Evolutionary conservation across 1,140 invertebrate genomes (phyloP), one percentile per base, ranked within the genome.

Genomic region (Diprion similis): DNA sequence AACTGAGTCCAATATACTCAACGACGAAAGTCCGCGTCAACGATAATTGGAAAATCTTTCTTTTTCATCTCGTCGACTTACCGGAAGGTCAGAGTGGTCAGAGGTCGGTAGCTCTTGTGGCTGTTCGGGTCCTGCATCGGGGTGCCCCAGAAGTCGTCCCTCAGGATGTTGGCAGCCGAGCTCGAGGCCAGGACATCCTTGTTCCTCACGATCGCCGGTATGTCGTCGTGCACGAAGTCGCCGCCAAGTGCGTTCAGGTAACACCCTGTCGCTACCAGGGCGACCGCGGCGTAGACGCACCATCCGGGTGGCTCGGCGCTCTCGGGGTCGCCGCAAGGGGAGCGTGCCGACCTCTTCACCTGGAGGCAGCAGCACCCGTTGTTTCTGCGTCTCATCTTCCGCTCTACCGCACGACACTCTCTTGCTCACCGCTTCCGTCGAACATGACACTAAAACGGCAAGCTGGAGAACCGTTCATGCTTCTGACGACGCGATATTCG

Each of bases 131-230:
- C 94, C 13, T 92, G 90, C 94, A 98, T 96, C 8, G 95, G 94
- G 45, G 94, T 96, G 11, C 96, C 96, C 96, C 96, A 98, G 82
- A 97, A 98, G 84, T 98, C 96, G 86, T 97, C 95, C 75, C 90
- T 89, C 78, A 96, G 93, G 19, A 97, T 87, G 71, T 91, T 90
- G 51, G 83, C 82, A 70, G 95, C 80, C 0, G 93, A 88, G 51
- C 91, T 93, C 48, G 89, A 88, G 0, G 92, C 94, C 37, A 93
- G 88, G 15, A 97, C 94, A 84, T 98, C 96, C 78, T 92, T 92
- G 87, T 97, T 98, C 66, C 93, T 90, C 71, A 93, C 92, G 67
- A 98, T 92, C 9, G 96, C 96, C 11, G 95, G 95, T 75, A 97
- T 92, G 82, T 97, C 96, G 86, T 97, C 96, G 89, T 97, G 96